Base-by-base conservation (phyloP, 1,140 invertebrate genomes). In the Heliconius hermathena region DNA sequence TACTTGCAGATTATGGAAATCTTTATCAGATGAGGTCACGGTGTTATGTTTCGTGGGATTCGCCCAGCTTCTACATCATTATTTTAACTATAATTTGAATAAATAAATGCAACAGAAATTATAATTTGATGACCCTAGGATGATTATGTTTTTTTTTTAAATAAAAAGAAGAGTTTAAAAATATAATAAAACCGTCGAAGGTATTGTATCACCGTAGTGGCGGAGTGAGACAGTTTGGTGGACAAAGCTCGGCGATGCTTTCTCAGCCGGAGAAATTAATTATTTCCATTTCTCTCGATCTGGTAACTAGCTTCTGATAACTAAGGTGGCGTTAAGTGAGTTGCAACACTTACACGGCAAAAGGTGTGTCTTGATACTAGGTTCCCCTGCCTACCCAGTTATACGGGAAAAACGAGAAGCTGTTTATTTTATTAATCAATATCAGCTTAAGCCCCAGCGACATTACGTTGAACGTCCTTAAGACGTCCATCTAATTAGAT, bases 401-500 rank as follows among this genome's bases (percentile, higher is more conserved):
- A 1, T 66, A n/a, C 57, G 22, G n/a, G 3, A 3, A 11, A 29
- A 66, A 11, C 13, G 26, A 11, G 26, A 66, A 29, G 60, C 9
- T 26, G 9, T 6, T 20, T 20, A 13, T 49, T 52, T 52, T 52
- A 8, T 66, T 66, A 66, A 66, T 66, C 60, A 29, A 22, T 29
- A 5, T 4, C 60, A 66, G 26, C 20, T 6, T 49, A 29, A 52
- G 18, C 16, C 6, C 49, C 49, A 52, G 20, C 49, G 74, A 33
- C 74, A 76, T 22, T 22, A 41, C 11, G 57, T 49, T 11, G 60
- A 26, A 71, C 74, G 70, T 72, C 70, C 66, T 80, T 38, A 75
- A 41, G 71, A 52, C 46, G 33, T 70, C 74, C 60, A 73, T 76
- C 78, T 76, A 80, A 80, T 76, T 46, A 76, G 78, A 71, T 73